A percentile compares a stretch with the other conserved stretches of the same genome.
phyloP scores from a whole-genome alignment of 2,888 invertebrate genomes.

The Acronicta leporina region DNA sequence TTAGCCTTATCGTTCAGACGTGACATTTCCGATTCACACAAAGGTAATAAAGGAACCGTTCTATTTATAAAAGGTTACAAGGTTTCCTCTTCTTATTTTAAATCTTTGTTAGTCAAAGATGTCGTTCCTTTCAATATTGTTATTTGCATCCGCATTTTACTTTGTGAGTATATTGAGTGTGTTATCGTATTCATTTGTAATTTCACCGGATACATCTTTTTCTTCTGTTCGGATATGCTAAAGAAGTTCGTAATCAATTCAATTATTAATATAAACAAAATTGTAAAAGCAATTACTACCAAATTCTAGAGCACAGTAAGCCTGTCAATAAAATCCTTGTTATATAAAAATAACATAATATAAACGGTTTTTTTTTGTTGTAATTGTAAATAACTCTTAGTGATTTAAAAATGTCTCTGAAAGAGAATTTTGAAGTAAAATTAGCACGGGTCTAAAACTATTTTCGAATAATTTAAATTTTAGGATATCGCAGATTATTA shows the following conservation, averaged over 20 bases:
- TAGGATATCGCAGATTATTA: constrained; percentile 36
- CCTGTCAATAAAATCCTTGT: no score
- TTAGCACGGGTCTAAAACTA: neutral
- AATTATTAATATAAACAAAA: no score
- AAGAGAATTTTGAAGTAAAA: no score
- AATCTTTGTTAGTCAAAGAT: constrained; percentile 50
- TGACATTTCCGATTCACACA: constrained; percentile 64
- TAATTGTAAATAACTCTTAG: no score
- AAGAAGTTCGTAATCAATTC: neutral
- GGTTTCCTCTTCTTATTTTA: constrained; percentile 32
- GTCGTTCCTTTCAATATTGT: constrained; percentile 59
- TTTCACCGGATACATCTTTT: constrained; percentile 6
- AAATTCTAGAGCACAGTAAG: no score
- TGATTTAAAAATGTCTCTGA: no score
- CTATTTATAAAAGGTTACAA: constrained; percentile 55
- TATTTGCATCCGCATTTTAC: constrained; percentile 57
- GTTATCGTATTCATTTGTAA: constrained; percentile 36
- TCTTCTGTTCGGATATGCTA: neutral
- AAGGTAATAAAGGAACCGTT: constrained; percentile 47
- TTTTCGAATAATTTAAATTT: constrained; percentile 18
- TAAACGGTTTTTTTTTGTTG: no score
- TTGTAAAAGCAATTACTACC: no score
- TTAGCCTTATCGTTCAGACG: constrained; percentile 66
- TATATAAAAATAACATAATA: no score
- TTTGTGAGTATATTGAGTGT: constrained; percentile 64